Conservation (phyloP, 2,888 invertebrate genomes). For the Hirtodrosophila cameraria region DNA sequence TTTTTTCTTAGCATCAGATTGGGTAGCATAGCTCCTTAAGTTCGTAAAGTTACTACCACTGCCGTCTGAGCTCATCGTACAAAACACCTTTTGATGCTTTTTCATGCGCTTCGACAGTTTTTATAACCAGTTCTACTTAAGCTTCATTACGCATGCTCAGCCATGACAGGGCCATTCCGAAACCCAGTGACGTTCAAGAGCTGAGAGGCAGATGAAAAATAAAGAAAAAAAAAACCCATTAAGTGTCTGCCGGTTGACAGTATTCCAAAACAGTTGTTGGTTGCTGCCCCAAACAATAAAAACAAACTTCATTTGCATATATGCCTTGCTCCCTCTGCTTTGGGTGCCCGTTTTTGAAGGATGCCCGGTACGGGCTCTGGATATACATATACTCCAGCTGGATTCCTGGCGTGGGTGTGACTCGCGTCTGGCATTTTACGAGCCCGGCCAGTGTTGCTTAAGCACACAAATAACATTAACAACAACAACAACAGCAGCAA, state of each 20-base stretch:
- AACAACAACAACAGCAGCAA: conserved; percentile 16
- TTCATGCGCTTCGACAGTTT: conserved; percentile 37
- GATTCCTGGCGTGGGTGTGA: conserved; percentile 70
- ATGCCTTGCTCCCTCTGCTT: conserved; percentile 28
- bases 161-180: conserved; percentile 66
- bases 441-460: conserved; percentile 26
- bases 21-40: conserved; percentile 25
- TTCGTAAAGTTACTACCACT: conserved; percentile 44
- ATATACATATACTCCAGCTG: conserved; percentile 30
- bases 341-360: conserved; percentile 53
- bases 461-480: conserved; percentile 63
- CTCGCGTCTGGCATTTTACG: conserved; percentile 67
- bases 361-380: conserved; percentile 37
- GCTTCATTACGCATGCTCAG: conserved; percentile 77
- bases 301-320: conserved; percentile 74
- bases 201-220: conserved; percentile 53
- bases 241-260: conserved; percentile 76
- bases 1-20: conserved; percentile 2
- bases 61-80: conserved; percentile 19
- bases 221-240: conserved; percentile 75
- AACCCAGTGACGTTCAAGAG: conserved; percentile 38
- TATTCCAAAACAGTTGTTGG: conserved; percentile 69
- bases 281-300: conserved; percentile 63
- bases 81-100: conserved; percentile 32
- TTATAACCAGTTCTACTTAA: conserved; percentile 77